These are phyloP conservation scores for Arvicanthis niloticus DNA, from an alignment of 2,113 vertebrate species.

Conservation along the genomic window DNA sequence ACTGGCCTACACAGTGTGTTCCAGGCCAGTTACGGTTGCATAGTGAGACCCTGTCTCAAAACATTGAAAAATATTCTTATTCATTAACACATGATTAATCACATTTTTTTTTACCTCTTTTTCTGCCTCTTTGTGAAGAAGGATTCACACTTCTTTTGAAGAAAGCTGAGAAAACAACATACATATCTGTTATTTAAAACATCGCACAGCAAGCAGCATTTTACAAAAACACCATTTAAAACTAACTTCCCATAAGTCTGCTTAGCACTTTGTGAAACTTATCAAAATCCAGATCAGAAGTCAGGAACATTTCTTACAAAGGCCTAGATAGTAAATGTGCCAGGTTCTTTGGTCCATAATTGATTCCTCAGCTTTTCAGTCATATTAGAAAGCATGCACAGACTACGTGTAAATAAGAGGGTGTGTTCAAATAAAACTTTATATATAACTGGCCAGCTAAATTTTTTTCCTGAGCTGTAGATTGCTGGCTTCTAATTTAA, in stretches of 20 bases:
- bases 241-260: neutral
- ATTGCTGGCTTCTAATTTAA: neutral
- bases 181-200: neutral
- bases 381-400: neutral
- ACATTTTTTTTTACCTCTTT: constrained; percentile 66
- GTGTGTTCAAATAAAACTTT: constrained; percentile 2
- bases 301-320: neutral
- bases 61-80: neutral
- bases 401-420: neutral
- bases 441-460: neutral
- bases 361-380: neutral
- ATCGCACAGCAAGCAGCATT: constrained; percentile 21
- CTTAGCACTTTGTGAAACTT: neutral
- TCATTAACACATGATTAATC: neutral
- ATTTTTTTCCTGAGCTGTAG: neutral
- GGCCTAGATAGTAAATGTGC: neutral
- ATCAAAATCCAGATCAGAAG: neutral
- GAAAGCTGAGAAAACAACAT: constrained; percentile 15
- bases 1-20: neutral
- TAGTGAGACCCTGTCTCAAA: neutral
- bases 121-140: constrained; percentile 32
- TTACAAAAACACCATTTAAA: constrained; percentile 39
- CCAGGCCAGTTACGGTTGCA: neutral
- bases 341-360: neutral
- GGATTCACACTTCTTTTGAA: neutral